Percentiles rank a stretch among this genome's conserved stretches.
Evolutionary conservation across 1,140 invertebrate species (phyloP).

Genomic region (Teleopsis dalmanni): DNA sequence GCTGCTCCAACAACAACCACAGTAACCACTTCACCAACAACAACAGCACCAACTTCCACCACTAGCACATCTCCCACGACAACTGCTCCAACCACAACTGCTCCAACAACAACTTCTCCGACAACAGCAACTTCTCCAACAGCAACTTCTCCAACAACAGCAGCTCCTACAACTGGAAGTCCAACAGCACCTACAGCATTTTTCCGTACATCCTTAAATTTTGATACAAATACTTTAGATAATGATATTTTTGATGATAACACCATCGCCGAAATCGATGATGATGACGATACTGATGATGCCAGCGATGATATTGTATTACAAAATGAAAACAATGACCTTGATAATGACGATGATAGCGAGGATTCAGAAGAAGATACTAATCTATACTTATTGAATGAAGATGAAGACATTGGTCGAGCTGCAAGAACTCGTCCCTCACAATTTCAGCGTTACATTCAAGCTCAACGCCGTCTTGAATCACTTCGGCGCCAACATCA

Average conservation of each 20-base stretch:
- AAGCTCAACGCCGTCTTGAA: slow-evolving; percentile 1
- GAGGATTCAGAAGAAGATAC: neutral
- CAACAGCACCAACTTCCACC: neutral
- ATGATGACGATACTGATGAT: neutral
- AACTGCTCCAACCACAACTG: slow-evolving; percentile 7
- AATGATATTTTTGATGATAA: neutral
- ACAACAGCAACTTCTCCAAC: slow-evolving; percentile 1
- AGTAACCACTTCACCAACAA: neutral
- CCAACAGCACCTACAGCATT: slow-evolving; percentile 10
- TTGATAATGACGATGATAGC: neutral
- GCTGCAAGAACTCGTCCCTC: slow-evolving; percentile 4
- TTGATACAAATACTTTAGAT: slow-evolving; percentile 4
- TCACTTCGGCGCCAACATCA: neutral
- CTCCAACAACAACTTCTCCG: slow-evolving; percentile 11
- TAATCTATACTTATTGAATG: too few relatives aligned
- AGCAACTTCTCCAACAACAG: slow-evolving; percentile 2
- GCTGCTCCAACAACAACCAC: neutral
- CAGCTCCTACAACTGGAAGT: slow-evolving; percentile 7
- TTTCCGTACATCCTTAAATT: slow-evolving; percentile 7
- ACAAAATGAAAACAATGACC: slow-evolving; percentile 1
- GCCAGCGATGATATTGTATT: neutral
- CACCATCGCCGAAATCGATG: neutral
- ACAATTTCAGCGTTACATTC: neutral
- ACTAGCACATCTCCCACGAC: neutral
- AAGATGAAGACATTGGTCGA: slow-evolving; percentile 2